Conservation (phyloP, 92 coral and sea anemone genomes). For the Paramuricea clavata region DNA sequence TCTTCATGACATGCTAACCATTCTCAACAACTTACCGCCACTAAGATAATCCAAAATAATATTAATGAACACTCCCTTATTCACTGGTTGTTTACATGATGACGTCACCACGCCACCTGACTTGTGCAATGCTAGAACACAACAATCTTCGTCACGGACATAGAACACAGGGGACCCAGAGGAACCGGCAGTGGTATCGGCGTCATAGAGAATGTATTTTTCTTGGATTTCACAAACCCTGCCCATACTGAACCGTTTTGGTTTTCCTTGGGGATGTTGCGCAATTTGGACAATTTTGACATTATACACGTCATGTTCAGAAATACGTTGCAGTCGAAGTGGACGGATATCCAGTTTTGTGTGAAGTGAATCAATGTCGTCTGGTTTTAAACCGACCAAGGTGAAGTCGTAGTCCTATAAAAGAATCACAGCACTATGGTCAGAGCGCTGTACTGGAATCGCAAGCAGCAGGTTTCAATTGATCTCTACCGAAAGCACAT, state of each 20-base stretch:
- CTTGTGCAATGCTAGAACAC: slow-evolving; percentile 36
- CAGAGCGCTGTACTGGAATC: too few relatives aligned
- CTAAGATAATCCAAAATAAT: slow-evolving; percentile 34
- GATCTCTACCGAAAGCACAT: too few relatives aligned
- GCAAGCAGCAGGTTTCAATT: too few relatives aligned
- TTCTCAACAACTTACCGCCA: slow-evolving; percentile 24
- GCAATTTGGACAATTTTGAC: slow-evolving; percentile 19
- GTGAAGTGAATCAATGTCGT: slow-evolving; percentile 3
- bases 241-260: slow-evolving; percentile 32
- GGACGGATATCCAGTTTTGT: slow-evolving; percentile 17
- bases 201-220: slow-evolving; percentile 28
- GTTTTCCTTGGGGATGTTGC: slow-evolving; percentile 35
- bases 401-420: slow-evolving; percentile 28
- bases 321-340: background rate
- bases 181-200: slow-evolving; percentile 40
- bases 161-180: slow-evolving; percentile 44
- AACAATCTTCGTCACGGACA: slow-evolving; percentile 6
- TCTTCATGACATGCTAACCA: too few relatives aligned
- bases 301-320: background rate
- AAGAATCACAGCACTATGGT: too few relatives aligned
- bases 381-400: slow-evolving; percentile 23
- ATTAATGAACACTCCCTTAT: slow-evolving; percentile 37
- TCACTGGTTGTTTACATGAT: background rate
- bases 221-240: slow-evolving; percentile 25
- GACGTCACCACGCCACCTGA: slow-evolving; percentile 25